Evolutionary conservation across 1,140 invertebrate species (phyloP).

Genomic region (Dufourea novaeangliae): DNA sequence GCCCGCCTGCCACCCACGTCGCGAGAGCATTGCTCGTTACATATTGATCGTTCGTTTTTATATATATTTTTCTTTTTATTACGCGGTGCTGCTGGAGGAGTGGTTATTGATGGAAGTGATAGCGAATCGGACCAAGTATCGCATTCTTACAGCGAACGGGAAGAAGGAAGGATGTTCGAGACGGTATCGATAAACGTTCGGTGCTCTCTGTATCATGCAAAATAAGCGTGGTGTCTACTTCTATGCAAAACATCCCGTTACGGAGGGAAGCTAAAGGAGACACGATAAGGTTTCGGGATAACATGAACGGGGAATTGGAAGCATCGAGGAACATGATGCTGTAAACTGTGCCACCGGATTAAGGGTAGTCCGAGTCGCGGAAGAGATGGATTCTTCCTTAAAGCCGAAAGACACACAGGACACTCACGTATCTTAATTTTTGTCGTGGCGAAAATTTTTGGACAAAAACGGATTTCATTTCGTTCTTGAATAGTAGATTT

Average conservation of each 20-base stretch:
- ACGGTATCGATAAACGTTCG: slow-evolving; percentile 20
- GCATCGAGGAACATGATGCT: not conserved
- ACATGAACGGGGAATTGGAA: not conserved
- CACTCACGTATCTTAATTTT: too few relatives aligned
- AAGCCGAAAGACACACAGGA: too few relatives aligned
- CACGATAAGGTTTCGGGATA: not conserved
- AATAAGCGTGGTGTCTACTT: slow-evolving; percentile 1
- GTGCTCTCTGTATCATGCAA: slow-evolving; percentile 11
- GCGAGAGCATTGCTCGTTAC: not conserved
- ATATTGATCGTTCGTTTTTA: slow-evolving; percentile 12
- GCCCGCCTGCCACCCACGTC: too few relatives aligned
- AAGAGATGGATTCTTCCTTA: too few relatives aligned
- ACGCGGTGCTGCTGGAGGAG: not conserved
- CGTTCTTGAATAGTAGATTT: too few relatives aligned
- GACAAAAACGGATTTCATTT: too few relatives aligned
- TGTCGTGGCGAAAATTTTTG: too few relatives aligned
- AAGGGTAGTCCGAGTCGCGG: too few relatives aligned
- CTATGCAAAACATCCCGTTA: not conserved
- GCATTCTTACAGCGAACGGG: not conserved
- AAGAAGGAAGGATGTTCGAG: not conserved
- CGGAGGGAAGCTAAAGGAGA: too few relatives aligned
- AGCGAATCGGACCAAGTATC: slow-evolving; percentile 29
- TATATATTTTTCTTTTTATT: slow-evolving; percentile 29
- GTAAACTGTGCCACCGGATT: not conserved
- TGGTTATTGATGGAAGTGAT: not conserved